These are phyloP conservation scores for Danionella dracula DNA, from an alignment of 2,797 vertebrate genomes.

Conservation along the genomic window DNA sequence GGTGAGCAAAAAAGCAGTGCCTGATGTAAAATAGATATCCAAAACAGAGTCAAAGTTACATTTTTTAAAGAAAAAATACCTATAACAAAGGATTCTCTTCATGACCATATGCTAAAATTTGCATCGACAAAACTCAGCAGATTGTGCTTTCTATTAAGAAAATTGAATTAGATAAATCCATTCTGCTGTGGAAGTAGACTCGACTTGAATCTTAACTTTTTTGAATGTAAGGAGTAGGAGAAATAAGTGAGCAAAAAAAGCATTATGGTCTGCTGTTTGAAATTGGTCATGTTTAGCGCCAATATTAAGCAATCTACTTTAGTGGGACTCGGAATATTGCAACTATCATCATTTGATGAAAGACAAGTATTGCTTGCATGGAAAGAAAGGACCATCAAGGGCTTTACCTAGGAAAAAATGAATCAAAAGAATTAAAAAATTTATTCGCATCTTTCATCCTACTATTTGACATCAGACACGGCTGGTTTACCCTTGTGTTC, in stretches of 20 bases:
- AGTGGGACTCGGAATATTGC: slow-evolving; percentile 76
- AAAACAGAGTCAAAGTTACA: slow-evolving; percentile 36
- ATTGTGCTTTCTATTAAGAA: slow-evolving; percentile 79
- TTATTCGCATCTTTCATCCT: slow-evolving; percentile 31
- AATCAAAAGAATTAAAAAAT: slow-evolving; percentile 55
- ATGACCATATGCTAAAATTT: slow-evolving; percentile 35
- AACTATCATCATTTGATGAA: slow-evolving; percentile 64
- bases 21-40: slow-evolving; percentile 70
- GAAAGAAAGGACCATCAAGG: slow-evolving; percentile 45
- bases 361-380: slow-evolving; percentile 57
- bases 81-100: slow-evolving; percentile 40
- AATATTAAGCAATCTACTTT: slow-evolving; percentile 79
- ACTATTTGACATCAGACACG: slow-evolving; percentile 75
- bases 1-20: slow-evolving; percentile 73
- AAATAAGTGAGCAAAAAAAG: slow-evolving; percentile 37
- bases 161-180: slow-evolving; percentile 58
- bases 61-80: neutral
- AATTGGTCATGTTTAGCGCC: slow-evolving; percentile 52
- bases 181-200: slow-evolving; percentile 47
- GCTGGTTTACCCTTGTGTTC: slow-evolving; percentile 69
- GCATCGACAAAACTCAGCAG: slow-evolving; percentile 38
- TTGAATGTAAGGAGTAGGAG: slow-evolving; percentile 30
- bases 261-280: slow-evolving; percentile 25
- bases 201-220: slow-evolving; percentile 39
- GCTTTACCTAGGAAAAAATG: slow-evolving; percentile 36